Evolutionary conservation across 2,113 vertebrate species (phyloP), one percentile per base, ranked within the genome.

Genomic region (Nothocercus nigrocapillus): DNA sequence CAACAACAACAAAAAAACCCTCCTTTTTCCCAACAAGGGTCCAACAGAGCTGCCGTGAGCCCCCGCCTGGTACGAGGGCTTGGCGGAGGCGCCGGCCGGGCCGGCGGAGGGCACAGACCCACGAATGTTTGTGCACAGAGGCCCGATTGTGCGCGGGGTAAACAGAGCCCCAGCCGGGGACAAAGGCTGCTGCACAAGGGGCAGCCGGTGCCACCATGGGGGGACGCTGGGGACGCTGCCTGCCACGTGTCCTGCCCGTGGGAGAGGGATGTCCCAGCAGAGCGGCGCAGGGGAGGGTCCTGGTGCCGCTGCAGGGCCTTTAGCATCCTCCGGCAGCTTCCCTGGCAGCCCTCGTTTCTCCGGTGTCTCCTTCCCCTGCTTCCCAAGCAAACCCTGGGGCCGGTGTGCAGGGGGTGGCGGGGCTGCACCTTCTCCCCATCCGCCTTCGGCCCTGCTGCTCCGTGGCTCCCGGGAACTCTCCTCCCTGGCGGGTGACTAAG

Each of bases 91-190:
- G 8, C 36, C 38, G 30, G 11, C 87, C 2, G 0, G 77, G 89
- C 38, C 19, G 24, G 38, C 9, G 30, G 56, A 36, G 53, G 73
- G 32, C 47, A 53, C 2, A 5, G 73, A 77, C 13, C 38, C 28
- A 19, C 28, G 2, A 6, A 64, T 67, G 38, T 63, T 36, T 0
- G n/a, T 38, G 53, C 70, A 97, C 96, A 97, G 89, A 95, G 92
- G 28, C 40, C 13, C 4, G 1, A 68, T 97, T 96, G 94, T 97
- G 59, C 9, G 47, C 24, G n/a, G 72, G 69, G 89, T 97, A 97
- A 97, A 97, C 95, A 97, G 91, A 64, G 54, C 28, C 15, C 54
- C 9, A 4, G 27, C 27, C 7, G 54, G 28, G 27, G 25, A 58
- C 54, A 58, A 58, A 58, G 30, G 30, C 54, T 21, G 30, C 54